Conservation (phyloP, 2,888 invertebrate genomes). For the Acleris laterana region DNA sequence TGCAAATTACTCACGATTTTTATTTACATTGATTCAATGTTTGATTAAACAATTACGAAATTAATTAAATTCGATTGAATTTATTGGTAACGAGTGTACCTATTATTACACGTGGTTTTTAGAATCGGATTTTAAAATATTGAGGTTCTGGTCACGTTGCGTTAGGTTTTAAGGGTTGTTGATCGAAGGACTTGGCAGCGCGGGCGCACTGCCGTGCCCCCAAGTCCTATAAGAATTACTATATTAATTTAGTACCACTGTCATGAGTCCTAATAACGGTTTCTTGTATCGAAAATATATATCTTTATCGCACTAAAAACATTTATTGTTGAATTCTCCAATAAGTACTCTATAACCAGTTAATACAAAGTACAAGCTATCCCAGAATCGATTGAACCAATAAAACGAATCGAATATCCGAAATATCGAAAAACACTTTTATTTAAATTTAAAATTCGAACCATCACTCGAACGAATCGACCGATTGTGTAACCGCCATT, state of each 20-base stretch:
- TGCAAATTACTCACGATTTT: slow-evolving; percentile 7
- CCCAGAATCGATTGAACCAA: background rate
- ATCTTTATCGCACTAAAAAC: too few relatives aligned
- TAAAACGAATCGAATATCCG: slow-evolving; percentile 1
- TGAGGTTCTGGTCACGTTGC: too few relatives aligned
- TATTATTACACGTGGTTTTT: too few relatives aligned
- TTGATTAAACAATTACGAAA: slow-evolving; percentile 8
- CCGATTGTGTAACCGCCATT: slow-evolving; percentile 36
- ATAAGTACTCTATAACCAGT: too few relatives aligned
- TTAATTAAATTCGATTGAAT: too few relatives aligned
- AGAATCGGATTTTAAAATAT: too few relatives aligned
- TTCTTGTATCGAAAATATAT: too few relatives aligned
- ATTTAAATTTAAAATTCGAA: slow-evolving; percentile 37
- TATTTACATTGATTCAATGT: background rate
- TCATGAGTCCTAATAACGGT: too few relatives aligned
- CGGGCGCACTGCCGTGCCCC: background rate
- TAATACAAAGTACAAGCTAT: background rate
- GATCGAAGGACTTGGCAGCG: background rate
- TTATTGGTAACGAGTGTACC: too few relatives aligned
- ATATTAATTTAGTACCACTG: too few relatives aligned
- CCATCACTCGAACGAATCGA: slow-evolving; percentile 34
- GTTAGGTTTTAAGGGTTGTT: too few relatives aligned
- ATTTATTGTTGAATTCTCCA: background rate
- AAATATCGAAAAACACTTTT: slow-evolving; percentile 26
- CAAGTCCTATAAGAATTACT: too few relatives aligned